Evolutionary conservation across 2,888 invertebrate genomes (phyloP).

Genomic region (Polyommatus icarus): DNA sequence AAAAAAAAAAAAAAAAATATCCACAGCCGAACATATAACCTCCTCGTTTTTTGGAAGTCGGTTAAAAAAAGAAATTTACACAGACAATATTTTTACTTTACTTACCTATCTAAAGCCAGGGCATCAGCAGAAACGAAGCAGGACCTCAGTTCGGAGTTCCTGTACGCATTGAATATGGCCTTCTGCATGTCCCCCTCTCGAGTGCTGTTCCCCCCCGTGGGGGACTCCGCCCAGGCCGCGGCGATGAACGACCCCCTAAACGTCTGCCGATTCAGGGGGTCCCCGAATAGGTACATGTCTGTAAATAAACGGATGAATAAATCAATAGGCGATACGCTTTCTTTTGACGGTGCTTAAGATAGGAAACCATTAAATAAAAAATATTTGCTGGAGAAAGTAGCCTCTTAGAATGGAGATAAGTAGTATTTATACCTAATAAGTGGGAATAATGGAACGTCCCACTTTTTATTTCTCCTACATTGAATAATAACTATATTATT

Average conservation of each 20-base stretch:
- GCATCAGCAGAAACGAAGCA: constrained; percentile 90
- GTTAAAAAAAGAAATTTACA: not conserved
- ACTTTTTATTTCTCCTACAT: not conserved
- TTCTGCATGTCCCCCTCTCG: constrained; percentile 87
- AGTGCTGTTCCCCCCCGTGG: constrained; percentile 85
- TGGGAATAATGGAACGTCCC: too few species aligned
- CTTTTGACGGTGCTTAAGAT: not conserved
- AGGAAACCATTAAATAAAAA: constrained; percentile 10
- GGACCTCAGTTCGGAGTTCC: constrained; percentile 86
- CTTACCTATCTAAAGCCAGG: constrained; percentile 91
- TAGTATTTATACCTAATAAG: too few species aligned
- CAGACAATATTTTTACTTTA: not conserved
- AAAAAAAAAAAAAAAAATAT: too few species aligned
- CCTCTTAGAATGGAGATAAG: not conserved
- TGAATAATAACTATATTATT: too few species aligned
- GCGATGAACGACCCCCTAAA: constrained; percentile 91
- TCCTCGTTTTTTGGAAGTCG: too few species aligned
- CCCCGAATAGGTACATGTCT: constrained; percentile 87
- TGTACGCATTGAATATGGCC: constrained; percentile 86
- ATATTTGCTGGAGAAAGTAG: not conserved
- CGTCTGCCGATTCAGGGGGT: constrained; percentile 88
- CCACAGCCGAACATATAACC: too few species aligned
- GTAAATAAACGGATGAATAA: constrained; percentile 53
- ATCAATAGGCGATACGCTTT: not conserved
- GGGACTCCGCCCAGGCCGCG: constrained; percentile 85